Evolutionary conservation across 2,888 invertebrate genomes (phyloP).

Genomic region (Galerucella pusilla): DNA sequence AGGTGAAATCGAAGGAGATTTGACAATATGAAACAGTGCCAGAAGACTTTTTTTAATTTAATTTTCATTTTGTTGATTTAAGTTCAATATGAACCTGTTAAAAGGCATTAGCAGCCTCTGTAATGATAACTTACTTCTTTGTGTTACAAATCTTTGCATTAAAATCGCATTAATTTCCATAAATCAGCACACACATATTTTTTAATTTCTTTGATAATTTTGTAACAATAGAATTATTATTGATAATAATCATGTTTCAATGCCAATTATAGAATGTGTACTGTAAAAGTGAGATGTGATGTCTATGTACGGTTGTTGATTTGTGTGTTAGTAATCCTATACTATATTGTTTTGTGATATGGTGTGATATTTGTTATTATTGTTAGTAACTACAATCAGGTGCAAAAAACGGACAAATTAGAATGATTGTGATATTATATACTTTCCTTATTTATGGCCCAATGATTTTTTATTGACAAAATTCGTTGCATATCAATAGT

Average conservation of each 20-base stretch:
- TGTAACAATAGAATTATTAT: background rate
- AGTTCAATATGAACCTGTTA: too few species aligned
- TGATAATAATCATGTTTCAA: background rate
- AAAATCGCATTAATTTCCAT: background rate
- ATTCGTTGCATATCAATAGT: too few species aligned
- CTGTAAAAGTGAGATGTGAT: conserved; percentile 20
- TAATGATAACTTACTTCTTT: background rate
- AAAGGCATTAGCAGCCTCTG: too few species aligned
- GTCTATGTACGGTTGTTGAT: conserved; percentile 17
- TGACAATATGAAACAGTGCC: too few species aligned
- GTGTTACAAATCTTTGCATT: background rate
- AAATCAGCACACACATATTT: background rate
- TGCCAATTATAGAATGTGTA: conserved; percentile 26
- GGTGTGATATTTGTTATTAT: background rate
- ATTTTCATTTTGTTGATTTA: too few species aligned
- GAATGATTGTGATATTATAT: too few species aligned
- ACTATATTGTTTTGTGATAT: background rate
- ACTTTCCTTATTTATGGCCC: too few species aligned
- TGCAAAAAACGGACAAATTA: too few species aligned
- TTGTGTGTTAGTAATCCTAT: conserved; percentile 13
- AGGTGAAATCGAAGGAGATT: too few species aligned
- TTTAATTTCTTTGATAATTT: background rate
- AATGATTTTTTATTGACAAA: too few species aligned
- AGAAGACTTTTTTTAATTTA: too few species aligned
- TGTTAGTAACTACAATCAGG: background rate